A percentile compares a stretch with the other conserved stretches of the same genome.
phyloP scores from a whole-genome alignment of 2,888 invertebrate genomes.

The Agapostemon virescens region DNA sequence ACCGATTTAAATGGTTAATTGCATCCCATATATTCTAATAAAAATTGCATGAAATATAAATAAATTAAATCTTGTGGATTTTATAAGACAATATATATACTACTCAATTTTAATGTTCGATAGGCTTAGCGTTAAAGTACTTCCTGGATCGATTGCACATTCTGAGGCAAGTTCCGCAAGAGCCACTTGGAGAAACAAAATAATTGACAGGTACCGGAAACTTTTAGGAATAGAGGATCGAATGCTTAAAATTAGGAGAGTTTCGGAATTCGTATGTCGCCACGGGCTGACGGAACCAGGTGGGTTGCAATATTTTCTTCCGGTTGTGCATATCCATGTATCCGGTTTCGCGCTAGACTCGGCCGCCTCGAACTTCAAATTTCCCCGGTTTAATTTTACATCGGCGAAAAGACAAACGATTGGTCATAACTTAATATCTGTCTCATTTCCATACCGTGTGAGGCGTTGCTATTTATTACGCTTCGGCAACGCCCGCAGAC shows the following conservation, averaged over 20 bases:
- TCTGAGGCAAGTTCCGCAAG: not conserved
- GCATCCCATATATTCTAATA: too few species aligned
- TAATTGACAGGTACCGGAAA: not conserved
- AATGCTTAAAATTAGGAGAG: not conserved
- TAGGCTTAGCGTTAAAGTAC: not conserved
- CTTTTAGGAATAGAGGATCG: not conserved
- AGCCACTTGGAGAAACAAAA: not conserved
- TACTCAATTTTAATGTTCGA: too few species aligned
- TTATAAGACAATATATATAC: too few species aligned
- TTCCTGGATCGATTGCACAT: not conserved
- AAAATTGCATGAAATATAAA: too few species aligned
- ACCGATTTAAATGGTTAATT: too few species aligned
- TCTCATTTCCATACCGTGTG: conserved; percentile 73
- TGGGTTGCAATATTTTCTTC: conserved; percentile 29
- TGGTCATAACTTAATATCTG: conserved; percentile 74
- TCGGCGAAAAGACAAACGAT: conserved; percentile 67
- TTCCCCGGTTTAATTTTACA: conserved; percentile 70
- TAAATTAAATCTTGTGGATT: too few species aligned
- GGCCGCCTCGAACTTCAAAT: conserved; percentile 47
- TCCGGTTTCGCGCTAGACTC: conserved; percentile 40
- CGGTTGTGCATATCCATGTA: conserved; percentile 27
- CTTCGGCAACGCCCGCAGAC: conserved; percentile 70
- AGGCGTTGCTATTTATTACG: conserved; percentile 71
- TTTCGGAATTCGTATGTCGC: not conserved
- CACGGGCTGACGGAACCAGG: conserved; percentile 29